Evolutionary conservation across 1,140 invertebrate species (phyloP).

Genomic region (Dreissena polymorpha): DNA sequence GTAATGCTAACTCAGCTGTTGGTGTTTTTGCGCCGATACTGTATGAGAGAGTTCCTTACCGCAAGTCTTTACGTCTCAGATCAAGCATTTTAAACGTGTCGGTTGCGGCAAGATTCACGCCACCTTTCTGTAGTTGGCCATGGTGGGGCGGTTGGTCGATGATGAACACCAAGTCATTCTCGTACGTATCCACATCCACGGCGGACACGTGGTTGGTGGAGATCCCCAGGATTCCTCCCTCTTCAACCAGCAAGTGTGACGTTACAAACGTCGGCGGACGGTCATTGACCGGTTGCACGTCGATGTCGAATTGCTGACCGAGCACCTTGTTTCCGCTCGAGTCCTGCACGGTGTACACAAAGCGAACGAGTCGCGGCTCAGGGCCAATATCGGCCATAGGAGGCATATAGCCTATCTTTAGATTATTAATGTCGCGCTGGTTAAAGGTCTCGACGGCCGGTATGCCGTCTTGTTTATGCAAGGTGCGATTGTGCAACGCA

Average conservation of each 20-base stretch:
- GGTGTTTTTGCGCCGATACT: no score
- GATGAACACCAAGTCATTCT: constrained; percentile 74
- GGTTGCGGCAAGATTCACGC: constrained; percentile 67
- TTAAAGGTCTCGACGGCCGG: constrained; percentile 73
- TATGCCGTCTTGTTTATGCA: constrained; percentile 66
- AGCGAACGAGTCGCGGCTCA: constrained; percentile 75
- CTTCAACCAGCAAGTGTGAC: constrained; percentile 76
- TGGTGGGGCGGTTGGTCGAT: constrained; percentile 74
- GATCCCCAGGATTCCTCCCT: constrained; percentile 76
- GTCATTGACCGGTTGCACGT: constrained; percentile 78
- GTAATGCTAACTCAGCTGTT: no score
- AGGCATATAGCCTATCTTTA: constrained; percentile 79
- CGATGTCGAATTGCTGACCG: constrained; percentile 79
- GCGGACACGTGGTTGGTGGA: constrained; percentile 76
- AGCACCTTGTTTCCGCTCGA: constrained; percentile 76
- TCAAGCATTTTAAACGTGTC: constrained; percentile 76
- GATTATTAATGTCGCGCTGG: constrained; percentile 79
- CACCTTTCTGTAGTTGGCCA: constrained; percentile 77
- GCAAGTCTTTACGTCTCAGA: constrained; percentile 72
- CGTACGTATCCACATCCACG: constrained; percentile 77
- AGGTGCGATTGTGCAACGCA: constrained; percentile 72
- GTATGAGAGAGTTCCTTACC: constrained; percentile 58
- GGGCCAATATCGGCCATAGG: constrained; percentile 79
- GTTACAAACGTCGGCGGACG: constrained; percentile 76
- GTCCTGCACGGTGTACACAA: constrained; percentile 79